Conservation (phyloP, 2,888 invertebrate species). For the Phytoseiulus persimilis region DNA sequence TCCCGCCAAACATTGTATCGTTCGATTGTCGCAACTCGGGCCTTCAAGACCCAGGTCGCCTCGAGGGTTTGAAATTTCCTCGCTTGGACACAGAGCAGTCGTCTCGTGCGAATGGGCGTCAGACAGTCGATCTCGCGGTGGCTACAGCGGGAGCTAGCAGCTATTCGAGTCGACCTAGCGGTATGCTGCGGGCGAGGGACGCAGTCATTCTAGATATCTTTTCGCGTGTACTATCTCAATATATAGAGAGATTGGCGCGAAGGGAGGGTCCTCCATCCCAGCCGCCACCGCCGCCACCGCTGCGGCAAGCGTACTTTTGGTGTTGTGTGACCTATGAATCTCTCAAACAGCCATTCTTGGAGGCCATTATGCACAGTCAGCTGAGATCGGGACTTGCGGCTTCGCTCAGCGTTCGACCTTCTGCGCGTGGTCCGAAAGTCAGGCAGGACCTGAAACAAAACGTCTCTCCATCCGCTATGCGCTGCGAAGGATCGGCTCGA, state of each 20-base stretch:
- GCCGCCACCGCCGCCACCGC: not conserved
- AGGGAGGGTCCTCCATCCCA: not conserved
- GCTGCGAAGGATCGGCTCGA: not conserved
- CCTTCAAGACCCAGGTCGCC: too few species aligned
- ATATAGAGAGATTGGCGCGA: not conserved
- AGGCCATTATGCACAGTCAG: not conserved
- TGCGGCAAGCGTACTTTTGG: not conserved
- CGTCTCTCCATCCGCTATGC: not conserved
- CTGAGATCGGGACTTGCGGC: not conserved
- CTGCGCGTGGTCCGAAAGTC: not conserved
- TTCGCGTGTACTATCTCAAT: not conserved
- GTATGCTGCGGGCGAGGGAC: not conserved
- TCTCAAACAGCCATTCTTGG: not conserved
- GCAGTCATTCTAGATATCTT: not conserved
- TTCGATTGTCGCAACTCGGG: too few species aligned
- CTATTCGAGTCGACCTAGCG: not conserved
- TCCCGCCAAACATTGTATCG: too few species aligned
- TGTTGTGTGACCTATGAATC: not conserved
- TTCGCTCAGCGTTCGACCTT: not conserved
- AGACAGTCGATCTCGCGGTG: not conserved
- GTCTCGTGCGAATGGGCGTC: not conserved
- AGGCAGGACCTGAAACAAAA: not conserved
- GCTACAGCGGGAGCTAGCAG: not conserved
- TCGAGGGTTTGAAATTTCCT: too few species aligned
- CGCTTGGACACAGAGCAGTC: too few species aligned